Evolutionary conservation across 2,113 vertebrate genomes (phyloP).

Genomic region (Pholis gunnellus): DNA sequence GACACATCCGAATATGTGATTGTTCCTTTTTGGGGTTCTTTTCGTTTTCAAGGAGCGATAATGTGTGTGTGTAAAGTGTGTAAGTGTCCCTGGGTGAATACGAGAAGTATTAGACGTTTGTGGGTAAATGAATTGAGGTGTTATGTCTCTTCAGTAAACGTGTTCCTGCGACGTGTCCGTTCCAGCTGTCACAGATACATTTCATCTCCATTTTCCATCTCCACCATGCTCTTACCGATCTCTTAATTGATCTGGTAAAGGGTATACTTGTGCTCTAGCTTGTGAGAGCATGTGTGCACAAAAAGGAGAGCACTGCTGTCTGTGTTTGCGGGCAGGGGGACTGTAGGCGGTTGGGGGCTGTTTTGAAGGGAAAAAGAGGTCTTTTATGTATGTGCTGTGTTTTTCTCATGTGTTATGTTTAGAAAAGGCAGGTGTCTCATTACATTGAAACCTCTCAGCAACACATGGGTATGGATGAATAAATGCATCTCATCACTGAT

Average conservation of each 20-base stretch:
- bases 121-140: neutral
- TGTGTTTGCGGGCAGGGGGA: neutral
- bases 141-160: neutral
- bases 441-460: constrained; percentile 53
- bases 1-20: constrained; percentile 18
- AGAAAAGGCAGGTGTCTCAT: constrained; percentile 61
- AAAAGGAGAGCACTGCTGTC: constrained; percentile 5
- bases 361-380: constrained; percentile 36
- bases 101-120: constrained; percentile 8
- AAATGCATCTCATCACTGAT: constrained; percentile 47
- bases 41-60: neutral
- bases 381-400: constrained; percentile 40
- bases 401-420: constrained; percentile 46
- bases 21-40: neutral
- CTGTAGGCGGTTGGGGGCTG: constrained; percentile 7
- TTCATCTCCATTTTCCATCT: constrained; percentile 6
- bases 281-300: constrained; percentile 8
- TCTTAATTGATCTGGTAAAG: neutral
- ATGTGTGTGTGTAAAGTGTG: neutral
- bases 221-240: neutral
- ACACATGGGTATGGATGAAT: constrained; percentile 46
- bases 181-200: neutral
- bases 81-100: neutral
- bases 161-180: neutral
- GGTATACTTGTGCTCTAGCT: constrained; percentile 5